Percentiles rank a stretch among this genome's conserved stretches.
These are phyloP conservation scores for Taenioides sp. DNA, from an alignment of 2,797 vertebrate genomes.

Conservation along the genomic window DNA sequence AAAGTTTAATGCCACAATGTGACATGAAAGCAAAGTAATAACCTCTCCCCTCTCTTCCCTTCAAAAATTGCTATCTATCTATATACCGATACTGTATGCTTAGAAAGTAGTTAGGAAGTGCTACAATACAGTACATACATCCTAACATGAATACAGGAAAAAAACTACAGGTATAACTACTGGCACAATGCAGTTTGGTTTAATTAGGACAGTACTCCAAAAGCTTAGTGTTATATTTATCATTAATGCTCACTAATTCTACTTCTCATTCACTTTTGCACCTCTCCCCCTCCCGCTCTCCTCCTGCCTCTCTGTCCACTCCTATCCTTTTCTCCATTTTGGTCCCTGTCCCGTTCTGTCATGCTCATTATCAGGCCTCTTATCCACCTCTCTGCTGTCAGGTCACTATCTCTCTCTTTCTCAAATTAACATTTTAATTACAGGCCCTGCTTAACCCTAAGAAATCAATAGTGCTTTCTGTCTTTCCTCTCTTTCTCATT, in stretches of 20 bases:
- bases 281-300: constrained; percentile 4
- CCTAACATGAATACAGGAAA: neutral
- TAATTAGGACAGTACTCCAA: neutral
- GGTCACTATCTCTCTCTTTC: constrained; percentile 97
- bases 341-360: constrained; percentile 62
- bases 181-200: neutral
- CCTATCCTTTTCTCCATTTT: constrained; percentile 42
- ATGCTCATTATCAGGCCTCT: constrained; percentile 83
- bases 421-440: constrained; percentile 99
- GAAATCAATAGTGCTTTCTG: constrained; percentile 93
- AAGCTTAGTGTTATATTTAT: constrained; percentile 16
- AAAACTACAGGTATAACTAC: neutral
- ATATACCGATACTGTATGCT: neutral
- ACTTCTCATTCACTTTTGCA: constrained; percentile 27
- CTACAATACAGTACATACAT: neutral
- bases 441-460: constrained; percentile 93
- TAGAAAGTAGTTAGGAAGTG: neutral
- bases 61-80: neutral
- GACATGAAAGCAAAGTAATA: too few relatives aligned
- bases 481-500: constrained; percentile 50
- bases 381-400: constrained; percentile 93
- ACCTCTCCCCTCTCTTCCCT: neutral
- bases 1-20: too few relatives aligned
- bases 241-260: constrained; percentile 16
- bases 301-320: constrained; percentile 12